Base-by-base conservation (phyloP, 2,797 vertebrate genomes). In the Cuculus canorus region DNA sequence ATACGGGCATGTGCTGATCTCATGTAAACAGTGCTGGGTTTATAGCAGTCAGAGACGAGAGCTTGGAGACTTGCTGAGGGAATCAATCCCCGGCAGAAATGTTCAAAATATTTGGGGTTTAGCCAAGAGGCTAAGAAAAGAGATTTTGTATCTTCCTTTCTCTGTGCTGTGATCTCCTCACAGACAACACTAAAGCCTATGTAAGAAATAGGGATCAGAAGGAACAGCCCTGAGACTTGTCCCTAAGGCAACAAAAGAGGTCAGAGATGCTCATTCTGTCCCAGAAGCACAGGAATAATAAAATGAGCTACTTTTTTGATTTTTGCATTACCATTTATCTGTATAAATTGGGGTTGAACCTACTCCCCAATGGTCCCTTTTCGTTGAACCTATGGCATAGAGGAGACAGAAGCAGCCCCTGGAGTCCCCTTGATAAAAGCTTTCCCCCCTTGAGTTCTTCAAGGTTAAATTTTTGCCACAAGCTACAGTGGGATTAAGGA, bases 111-210 rank as follows among this genome's bases (percentile, higher is more conserved):
- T 28, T 71, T 72, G 82, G 65, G 50, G 7, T 82, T 75, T 39
- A 68, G 92, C 91, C 91, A 92, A 72, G 54, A 78, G 25, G 30
- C 65, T 60, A 39, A 75, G 61, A 71, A 96, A 73, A 89, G 78
- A 85, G 71, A 19, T 9, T 78, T 80, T 78, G 48, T 47, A 8
- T 92, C 81, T 84, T 86, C 16, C 21, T 60, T 84, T 75, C 60
- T 70, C 69, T 78, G 45, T 52, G 79, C 69, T 78, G 37, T 43
- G 56, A 57, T 85, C 18, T 84, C 70, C 54, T 71, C 33, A 27
- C 12, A 9, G 19, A 24, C 25, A 80, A 25, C 7, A 21, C 35
- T 30, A 54, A 79, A 48, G 79, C 12, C 43, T 77, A 11, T 1
- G 1, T 23, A 56, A 71, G 61, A 48, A 59, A 32, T 9, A 35